Conservation (phyloP, 2,797 vertebrate genomes). For the Fistularia tabacaria region DNA sequence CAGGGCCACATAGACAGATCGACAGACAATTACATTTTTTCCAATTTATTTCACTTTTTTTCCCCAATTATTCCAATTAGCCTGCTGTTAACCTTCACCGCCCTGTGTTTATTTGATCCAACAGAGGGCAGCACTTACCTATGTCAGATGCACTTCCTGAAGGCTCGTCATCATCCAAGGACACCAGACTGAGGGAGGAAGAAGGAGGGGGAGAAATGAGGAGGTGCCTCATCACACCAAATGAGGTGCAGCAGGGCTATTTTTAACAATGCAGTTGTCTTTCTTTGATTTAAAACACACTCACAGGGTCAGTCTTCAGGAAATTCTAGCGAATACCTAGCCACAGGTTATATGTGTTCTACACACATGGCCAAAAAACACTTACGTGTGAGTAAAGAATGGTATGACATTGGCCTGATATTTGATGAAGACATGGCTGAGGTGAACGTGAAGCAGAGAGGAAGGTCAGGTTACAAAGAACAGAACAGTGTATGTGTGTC, state of each 20-base stretch:
- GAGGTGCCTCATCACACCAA: conserved; percentile 7
- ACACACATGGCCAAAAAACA: neutral
- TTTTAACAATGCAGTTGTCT: conserved; percentile 14
- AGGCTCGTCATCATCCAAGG: conserved; percentile 74
- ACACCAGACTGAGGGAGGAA: conserved; percentile 69
- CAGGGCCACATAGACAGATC: no score
- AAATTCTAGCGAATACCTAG: no score
- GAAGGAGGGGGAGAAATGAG: neutral
- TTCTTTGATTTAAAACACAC: no score
- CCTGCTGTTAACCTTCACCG: neutral
- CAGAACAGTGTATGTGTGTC: conserved; percentile 5
- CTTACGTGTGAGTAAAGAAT: conserved; percentile 27
- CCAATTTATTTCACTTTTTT: no score
- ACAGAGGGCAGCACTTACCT: conserved; percentile 64
- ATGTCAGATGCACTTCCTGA: conserved; percentile 44
- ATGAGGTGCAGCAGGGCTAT: conserved; percentile 8
- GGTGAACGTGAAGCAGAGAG: neutral
- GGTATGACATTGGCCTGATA: conserved; percentile 16
- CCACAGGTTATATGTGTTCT: no score
- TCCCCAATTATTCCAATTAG: no score
- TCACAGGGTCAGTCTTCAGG: no score
- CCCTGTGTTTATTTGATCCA: neutral
- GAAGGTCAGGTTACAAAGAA: neutral
- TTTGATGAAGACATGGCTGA: conserved; percentile 39
- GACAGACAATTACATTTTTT: no score